These are phyloP conservation scores for Staurois parvus DNA, from an alignment of 2,797 vertebrate species.

Conservation along the genomic window DNA sequence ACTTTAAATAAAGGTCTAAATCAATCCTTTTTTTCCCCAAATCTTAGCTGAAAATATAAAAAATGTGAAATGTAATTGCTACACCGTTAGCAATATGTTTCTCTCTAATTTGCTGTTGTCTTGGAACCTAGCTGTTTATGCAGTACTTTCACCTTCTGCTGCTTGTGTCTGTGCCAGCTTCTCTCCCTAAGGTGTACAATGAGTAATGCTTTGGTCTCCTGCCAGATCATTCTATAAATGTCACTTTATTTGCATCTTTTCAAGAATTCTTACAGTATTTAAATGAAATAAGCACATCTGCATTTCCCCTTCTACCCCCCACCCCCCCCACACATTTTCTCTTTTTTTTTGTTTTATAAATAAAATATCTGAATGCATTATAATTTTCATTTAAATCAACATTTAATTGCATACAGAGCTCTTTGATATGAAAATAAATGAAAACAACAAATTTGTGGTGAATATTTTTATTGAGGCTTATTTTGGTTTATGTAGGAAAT, in stretches of 20 bases:
- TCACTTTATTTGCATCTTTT: constrained; percentile 79
- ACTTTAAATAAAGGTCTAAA: too few species aligned
- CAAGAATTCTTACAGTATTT: constrained; percentile 67
- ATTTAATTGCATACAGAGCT: too few species aligned
- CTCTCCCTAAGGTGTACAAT: constrained; percentile 81
- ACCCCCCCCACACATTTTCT: not conserved
- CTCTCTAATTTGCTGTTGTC: constrained; percentile 73
- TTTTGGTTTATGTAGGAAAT: too few species aligned
- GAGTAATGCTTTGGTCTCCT: constrained; percentile 82
- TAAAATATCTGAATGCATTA: too few species aligned
- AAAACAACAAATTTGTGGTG: too few species aligned
- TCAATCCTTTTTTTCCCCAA: not conserved
- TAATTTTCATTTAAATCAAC: too few species aligned
- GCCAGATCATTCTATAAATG: constrained; percentile 83
- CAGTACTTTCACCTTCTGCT: constrained; percentile 78
- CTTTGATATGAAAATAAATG: too few species aligned
- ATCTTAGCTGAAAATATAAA: constrained; percentile 22
- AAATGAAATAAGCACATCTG: constrained; percentile 36
- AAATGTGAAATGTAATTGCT: constrained; percentile 59
- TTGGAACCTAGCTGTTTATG: constrained; percentile 74
- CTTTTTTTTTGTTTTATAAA: not conserved
- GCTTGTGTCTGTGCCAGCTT: constrained; percentile 77
- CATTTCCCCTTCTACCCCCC: not conserved
- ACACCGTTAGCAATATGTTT: constrained; percentile 70
- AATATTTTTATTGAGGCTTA: too few species aligned